Conservation (phyloP, 2,888 invertebrate species). For the Octodonta nipae region DNA sequence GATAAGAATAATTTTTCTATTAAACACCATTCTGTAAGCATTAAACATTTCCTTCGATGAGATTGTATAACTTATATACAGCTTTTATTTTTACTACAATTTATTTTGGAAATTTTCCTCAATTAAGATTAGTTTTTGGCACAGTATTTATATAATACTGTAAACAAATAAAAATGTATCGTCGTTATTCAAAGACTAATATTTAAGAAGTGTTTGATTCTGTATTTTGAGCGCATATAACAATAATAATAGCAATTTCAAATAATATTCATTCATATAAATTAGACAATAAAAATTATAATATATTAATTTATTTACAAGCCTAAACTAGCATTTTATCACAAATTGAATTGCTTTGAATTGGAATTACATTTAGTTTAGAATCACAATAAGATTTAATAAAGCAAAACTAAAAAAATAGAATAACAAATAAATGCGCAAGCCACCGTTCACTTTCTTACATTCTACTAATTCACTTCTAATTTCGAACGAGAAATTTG, state of each 20-base stretch:
- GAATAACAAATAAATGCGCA: constrained; percentile 24
- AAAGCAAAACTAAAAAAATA: constrained; percentile 26
- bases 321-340: constrained; percentile 29
- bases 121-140: no score
- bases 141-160: constrained; percentile 31
- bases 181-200: neutral
- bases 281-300: constrained; percentile 18
- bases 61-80: no score
- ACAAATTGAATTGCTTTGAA: constrained; percentile 35
- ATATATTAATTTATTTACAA: no score
- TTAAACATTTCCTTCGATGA: no score
- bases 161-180: constrained; percentile 8
- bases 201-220: constrained; percentile 2
- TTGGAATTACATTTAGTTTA: constrained; percentile 32
- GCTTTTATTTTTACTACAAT: no score
- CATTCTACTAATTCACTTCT: neutral
- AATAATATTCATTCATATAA: constrained; percentile 6
- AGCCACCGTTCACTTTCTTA: no score
- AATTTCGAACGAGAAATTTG: neutral
- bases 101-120: no score
- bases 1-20: no score
- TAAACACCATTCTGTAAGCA: no score
- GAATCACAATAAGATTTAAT: constrained; percentile 33
- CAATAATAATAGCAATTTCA: constrained; percentile 8
- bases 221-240: no score